Evolutionary conservation across 1,140 invertebrate species (phyloP).

Genomic region (Drosophila bifasciata): DNA sequence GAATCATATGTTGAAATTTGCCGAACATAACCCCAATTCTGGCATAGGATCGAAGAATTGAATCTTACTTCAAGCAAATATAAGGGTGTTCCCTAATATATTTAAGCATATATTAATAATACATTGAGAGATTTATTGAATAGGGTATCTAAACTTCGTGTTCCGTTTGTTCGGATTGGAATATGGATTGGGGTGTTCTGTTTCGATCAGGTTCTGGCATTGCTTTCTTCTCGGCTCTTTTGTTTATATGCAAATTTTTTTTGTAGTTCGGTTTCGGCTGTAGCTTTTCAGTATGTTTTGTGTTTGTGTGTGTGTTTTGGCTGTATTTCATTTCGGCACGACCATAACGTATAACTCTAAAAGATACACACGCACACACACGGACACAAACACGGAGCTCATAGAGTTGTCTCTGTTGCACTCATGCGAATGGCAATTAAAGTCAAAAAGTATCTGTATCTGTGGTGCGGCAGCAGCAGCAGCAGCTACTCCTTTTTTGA

Average conservation of each 20-base stretch:
- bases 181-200: slow-evolving; percentile 9
- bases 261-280: slow-evolving; percentile 52
- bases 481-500: slow-evolving; percentile 78
- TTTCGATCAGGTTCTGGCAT: slow-evolving; percentile 51
- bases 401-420: slow-evolving; percentile 74
- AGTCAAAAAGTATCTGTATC: slow-evolving; percentile 73
- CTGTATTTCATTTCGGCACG: slow-evolving; percentile 71
- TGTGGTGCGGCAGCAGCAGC: slow-evolving; percentile 46
- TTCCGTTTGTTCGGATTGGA: slow-evolving; percentile 24
- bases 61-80: too few species aligned
- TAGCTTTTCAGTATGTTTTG: slow-evolving; percentile 30
- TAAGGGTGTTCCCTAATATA: too few species aligned
- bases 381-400: slow-evolving; percentile 13
- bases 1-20: too few species aligned
- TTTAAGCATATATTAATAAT: too few species aligned
- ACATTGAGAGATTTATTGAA: slow-evolving; percentile 20
- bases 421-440: slow-evolving; percentile 61
- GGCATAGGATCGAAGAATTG: too few species aligned
- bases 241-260: slow-evolving; percentile 80
- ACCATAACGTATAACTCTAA: slow-evolving; percentile 51
- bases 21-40: too few species aligned
- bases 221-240: slow-evolving; percentile 57
- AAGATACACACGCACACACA: slow-evolving; percentile 25
- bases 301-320: slow-evolving; percentile 42
- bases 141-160: slow-evolving; percentile 20